Base-by-base conservation (phyloP, 2,888 invertebrate genomes). In the Notodonta ziczac region DNA sequence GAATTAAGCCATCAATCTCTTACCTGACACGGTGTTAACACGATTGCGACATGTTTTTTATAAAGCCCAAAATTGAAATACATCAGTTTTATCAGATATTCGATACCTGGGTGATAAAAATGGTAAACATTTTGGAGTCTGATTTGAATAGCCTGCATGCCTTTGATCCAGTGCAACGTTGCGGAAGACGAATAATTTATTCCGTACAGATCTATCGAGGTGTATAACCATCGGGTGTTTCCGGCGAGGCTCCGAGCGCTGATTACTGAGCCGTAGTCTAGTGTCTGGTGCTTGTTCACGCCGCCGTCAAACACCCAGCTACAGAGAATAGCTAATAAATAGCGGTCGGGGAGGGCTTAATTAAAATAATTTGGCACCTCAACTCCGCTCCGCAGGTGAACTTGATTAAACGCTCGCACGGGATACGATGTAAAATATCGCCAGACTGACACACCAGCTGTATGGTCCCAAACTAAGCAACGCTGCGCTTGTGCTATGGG, bases 1-100 rank as follows among this genome's bases (percentile, higher is more conserved):
- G 81, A 81, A 85, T 86, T 80, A 83, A 83, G 80, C 81, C 81
- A 88, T 89, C 84, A 85, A 87, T 90, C 88, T 84, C 80, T 74
- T 76, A 86, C 85, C 89, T 88, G 87, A 81, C 82, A 74, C 67
- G 74, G 64, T 67, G 80, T 73, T 81, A 80, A 78, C 76, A 77
- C 80, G 73, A 84, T 84, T 77, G 77, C 67, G 61, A 64, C 63
- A 79, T 35, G 7, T 81, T 81, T 81, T 82, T 81, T 77, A 77
- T 79, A 69, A 71, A 73, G 69, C 67, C 77, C 76, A 75, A 76
- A 62, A 76, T 72, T 56, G 58, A 63, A 63, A 70, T 62, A 69
- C 63, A 64, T 65, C 72, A 66, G 70, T 70, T 73, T 75, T 74
- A 69, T 69, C 65, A 55, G 59, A 60, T 63, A 62, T 56, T 39